phyloP scores from a whole-genome alignment of 1,140 invertebrate genomes.

The Rhagoletis pomonella region DNA sequence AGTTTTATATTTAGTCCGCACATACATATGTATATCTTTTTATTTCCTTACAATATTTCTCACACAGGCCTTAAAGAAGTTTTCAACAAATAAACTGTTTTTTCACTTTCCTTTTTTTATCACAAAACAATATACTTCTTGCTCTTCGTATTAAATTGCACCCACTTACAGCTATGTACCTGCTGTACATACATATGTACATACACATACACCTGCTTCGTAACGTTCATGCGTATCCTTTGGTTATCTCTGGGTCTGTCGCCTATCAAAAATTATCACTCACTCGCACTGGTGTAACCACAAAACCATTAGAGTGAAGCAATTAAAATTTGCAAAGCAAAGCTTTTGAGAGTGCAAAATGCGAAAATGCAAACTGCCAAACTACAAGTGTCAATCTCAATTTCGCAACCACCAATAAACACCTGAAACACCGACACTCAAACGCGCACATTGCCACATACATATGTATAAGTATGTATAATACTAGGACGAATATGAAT shows the following conservation, averaged over 20 bases:
- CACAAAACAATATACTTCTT: not conserved
- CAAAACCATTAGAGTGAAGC: slow-evolving; percentile 45
- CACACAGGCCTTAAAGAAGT: too few species aligned
- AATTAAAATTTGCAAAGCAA: slow-evolving; percentile 46
- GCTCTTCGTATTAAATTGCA: not conserved
- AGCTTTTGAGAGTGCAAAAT: slow-evolving; percentile 32
- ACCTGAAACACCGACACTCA: not conserved
- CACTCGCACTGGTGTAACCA: not conserved
- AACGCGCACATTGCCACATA: too few species aligned
- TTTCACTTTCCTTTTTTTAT: too few species aligned
- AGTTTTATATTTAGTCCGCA: too few species aligned
- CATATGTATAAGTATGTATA: not conserved
- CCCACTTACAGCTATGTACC: not conserved
- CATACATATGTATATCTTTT: too few species aligned
- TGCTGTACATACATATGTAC: not conserved
- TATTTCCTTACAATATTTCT: too few species aligned
- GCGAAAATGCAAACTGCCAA: not conserved
- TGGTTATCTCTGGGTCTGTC: not conserved
- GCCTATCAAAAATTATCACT: too few species aligned
- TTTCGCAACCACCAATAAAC: slow-evolving; percentile 14
- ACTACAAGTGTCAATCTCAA: slow-evolving; percentile 37
- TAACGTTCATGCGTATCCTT: not conserved
- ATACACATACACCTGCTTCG: too few species aligned
- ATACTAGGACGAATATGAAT: not conserved
- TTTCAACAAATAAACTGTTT: too few species aligned